phyloP scores from a whole-genome alignment of 2,113 vertebrate genomes.

The Bambusicola thoracicus region DNA sequence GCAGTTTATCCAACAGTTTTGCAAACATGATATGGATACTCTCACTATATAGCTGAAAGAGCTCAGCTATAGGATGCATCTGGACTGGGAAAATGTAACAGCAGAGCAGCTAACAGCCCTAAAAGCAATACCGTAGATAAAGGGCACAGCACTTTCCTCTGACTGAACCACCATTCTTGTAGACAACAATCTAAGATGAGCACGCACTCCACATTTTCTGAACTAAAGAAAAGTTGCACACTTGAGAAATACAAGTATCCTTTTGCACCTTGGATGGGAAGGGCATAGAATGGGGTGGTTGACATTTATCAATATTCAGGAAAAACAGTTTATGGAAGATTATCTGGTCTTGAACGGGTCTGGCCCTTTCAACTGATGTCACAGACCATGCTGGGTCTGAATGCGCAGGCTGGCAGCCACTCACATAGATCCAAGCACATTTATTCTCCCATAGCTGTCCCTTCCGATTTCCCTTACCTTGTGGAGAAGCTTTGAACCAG shows the following conservation, averaged over 20 bases:
- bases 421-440: not conserved
- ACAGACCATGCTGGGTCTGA: too few species aligned
- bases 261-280: not conserved
- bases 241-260: not conserved
- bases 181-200: not conserved
- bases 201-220: not conserved
- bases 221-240: not conserved
- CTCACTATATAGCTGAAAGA: not conserved
- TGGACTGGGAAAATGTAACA: not conserved
- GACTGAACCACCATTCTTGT: not conserved
- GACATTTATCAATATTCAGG: not conserved
- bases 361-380: not conserved
- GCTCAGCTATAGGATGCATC: not conserved
- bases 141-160: not conserved
- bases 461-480: not conserved
- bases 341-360: not conserved
- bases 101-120: not conserved
- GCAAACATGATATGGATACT: not conserved
- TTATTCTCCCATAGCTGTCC: not conserved
- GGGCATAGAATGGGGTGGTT: not conserved
- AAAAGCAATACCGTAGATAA: fast-evolving
- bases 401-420: fast-evolving
- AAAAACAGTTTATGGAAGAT: not conserved
- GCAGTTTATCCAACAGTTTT: not conserved
- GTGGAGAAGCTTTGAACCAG: too few species aligned